Evolutionary conservation across 2,113 vertebrate genomes (phyloP).

Genomic region (Cyanistes caeruleus): DNA sequence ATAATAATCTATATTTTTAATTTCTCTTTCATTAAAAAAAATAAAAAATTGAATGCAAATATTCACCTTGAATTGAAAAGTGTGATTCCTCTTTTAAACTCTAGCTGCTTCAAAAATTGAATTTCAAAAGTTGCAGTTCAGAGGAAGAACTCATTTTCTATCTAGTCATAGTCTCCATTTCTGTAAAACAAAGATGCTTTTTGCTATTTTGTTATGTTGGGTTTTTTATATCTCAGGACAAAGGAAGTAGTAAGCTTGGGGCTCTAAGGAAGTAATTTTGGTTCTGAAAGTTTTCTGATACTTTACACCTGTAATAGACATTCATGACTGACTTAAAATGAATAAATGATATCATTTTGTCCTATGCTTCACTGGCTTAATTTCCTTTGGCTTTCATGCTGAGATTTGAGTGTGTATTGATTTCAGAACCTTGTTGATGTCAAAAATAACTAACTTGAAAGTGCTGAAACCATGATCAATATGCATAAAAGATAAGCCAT

Average conservation of each 20-base stretch:
- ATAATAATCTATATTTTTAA: not conserved
- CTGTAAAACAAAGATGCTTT: not conserved
- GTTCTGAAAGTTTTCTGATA: not conserved
- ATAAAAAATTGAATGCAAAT: not conserved
- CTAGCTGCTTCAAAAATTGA: not conserved
- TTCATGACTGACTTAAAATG: not conserved
- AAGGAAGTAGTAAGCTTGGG: not conserved
- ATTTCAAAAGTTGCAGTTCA: not conserved
- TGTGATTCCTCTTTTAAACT: not conserved
- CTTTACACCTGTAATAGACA: not conserved
- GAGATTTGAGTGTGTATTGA: not conserved
- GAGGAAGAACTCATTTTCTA: not conserved
- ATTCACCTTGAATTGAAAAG: not conserved
- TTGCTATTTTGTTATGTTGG: accelerated
- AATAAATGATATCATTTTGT: accelerated
- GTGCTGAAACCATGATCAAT: not conserved
- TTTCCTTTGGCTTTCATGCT: not conserved
- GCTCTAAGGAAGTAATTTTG: not conserved
- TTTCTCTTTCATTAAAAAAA: not conserved
- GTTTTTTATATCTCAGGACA: not conserved
- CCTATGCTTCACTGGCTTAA: not conserved
- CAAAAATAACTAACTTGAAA: not conserved
- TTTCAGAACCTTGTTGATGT: not conserved
- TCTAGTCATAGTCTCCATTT: not conserved
- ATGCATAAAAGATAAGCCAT: not conserved